Evolutionary conservation across 2,888 invertebrate species (phyloP).

Genomic region (Drosophila nr. perissopoda): DNA sequence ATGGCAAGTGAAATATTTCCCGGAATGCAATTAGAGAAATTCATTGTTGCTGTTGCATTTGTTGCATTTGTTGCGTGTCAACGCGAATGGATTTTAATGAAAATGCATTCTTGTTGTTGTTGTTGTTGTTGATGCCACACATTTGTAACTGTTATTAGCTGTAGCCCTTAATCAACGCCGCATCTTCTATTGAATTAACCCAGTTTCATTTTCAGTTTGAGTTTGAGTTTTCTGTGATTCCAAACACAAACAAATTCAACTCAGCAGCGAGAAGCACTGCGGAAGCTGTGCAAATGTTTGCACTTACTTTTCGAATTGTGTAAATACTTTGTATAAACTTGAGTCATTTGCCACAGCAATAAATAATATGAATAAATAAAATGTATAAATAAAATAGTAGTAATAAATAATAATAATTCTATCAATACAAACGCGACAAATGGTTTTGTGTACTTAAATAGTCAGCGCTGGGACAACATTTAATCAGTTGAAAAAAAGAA

Average conservation of each 20-base stretch:
- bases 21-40: constrained; percentile 28
- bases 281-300: constrained; percentile 11
- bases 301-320: neutral
- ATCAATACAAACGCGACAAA: neutral
- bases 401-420: neutral
- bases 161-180: too few relatives aligned
- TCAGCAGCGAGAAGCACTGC: constrained; percentile 1
- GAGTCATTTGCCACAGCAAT: neutral
- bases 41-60: constrained; percentile 10
- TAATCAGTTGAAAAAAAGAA: constrained; percentile 8
- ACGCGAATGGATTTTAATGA: constrained; percentile 25
- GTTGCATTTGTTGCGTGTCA: constrained; percentile 43
- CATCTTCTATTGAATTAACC: constrained; percentile 41
- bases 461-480: constrained; percentile 53
- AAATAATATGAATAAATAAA: too few relatives aligned
- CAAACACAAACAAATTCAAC: constrained; percentile 9
- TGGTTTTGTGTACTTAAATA: constrained; percentile 31
- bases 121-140: constrained; percentile 8
- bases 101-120: constrained; percentile 24
- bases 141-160: constrained; percentile 16
- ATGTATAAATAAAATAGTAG: too few relatives aligned
- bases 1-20: constrained; percentile 28
- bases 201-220: constrained; percentile 17
- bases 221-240: neutral
- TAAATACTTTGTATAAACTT: neutral